Percentiles rank a stretch among this genome's conserved stretches.
These are phyloP conservation scores for Papilio machaon DNA, from an alignment of 1,140 invertebrate species.

Conservation along the genomic window DNA sequence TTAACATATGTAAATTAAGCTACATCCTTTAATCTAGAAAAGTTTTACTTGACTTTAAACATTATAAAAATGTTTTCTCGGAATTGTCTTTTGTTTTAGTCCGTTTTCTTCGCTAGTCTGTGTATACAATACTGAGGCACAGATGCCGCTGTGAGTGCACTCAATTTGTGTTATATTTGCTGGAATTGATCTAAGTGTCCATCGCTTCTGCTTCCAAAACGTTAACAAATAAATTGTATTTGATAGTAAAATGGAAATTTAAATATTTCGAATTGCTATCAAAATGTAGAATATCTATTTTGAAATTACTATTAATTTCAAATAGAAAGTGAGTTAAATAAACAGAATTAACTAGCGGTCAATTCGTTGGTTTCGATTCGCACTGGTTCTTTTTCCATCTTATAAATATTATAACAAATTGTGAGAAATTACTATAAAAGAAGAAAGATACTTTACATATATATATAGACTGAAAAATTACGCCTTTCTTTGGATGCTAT, in stretches of 20 bases:
- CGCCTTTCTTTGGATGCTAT: neutral
- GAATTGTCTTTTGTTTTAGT: neutral
- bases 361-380: too few species aligned
- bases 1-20: neutral
- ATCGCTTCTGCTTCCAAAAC: neutral
- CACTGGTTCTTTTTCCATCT: too few species aligned
- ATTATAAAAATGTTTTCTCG: neutral
- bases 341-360: too few species aligned
- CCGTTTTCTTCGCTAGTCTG: neutral
- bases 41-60: neutral
- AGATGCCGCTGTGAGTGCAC: neutral
- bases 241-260: neutral
- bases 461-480: neutral
- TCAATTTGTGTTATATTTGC: constrained; percentile 10
- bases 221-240: neutral
- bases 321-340: too few species aligned
- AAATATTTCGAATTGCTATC: neutral
- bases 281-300: too few species aligned
- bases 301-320: too few species aligned
- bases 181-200: neutral
- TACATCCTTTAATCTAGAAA: neutral
- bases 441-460: neutral
- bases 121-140: neutral
- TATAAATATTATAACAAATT: too few species aligned
- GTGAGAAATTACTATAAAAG: neutral